Evolutionary conservation across 2,797 vertebrate species (phyloP).

Genomic region (Gymnothorax javanicus): DNA sequence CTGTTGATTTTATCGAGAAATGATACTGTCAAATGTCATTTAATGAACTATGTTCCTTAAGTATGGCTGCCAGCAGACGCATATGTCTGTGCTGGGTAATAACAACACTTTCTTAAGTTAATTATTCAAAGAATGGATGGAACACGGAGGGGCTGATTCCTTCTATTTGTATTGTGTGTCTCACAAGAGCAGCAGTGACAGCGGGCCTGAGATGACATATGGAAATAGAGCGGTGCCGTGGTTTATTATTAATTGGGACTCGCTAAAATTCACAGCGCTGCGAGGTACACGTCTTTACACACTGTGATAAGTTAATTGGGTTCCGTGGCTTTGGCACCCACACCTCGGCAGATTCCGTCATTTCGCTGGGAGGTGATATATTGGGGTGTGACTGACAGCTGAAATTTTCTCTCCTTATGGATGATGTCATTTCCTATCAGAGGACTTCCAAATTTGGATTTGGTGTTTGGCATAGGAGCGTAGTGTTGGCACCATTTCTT

Average conservation of each 20-base stretch:
- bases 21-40: background rate
- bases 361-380: background rate
- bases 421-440: background rate
- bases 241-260: constrained; percentile 16
- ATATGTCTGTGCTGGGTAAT: background rate
- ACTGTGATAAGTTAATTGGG: constrained; percentile 35
- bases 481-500: background rate
- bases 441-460: constrained; percentile 11
- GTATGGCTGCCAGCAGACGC: background rate
- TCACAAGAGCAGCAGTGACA: background rate
- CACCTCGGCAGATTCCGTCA: constrained; percentile 1
- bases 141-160: background rate
- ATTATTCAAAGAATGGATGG: background rate
- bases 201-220: background rate
- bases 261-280: constrained; percentile 14
- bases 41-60: background rate
- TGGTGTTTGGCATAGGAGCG: background rate
- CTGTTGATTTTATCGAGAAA: background rate
- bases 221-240: background rate
- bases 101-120: background rate
- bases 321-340: constrained; percentile 21
- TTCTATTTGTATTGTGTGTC: background rate
- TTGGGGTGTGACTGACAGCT: background rate
- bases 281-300: constrained; percentile 23
- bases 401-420: background rate